These are phyloP conservation scores for Hystrix brachyura DNA, from an alignment of 2,113 vertebrate species.

Conservation along the genomic window DNA sequence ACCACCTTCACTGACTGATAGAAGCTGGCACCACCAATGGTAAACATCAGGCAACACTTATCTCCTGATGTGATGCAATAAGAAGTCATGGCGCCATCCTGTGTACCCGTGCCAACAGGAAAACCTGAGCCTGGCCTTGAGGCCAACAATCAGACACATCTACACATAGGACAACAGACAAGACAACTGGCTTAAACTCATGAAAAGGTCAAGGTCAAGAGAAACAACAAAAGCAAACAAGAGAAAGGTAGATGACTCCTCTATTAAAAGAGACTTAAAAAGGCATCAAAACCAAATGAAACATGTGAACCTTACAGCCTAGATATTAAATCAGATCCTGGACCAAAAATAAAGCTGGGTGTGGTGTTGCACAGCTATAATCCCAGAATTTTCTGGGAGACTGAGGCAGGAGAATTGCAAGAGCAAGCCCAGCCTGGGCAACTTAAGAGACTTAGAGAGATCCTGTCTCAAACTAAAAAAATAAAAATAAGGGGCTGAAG, in stretches of 20 bases:
- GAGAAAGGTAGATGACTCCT: background rate
- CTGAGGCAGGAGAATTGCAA: background rate
- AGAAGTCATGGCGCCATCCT: background rate
- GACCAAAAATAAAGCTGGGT: background rate
- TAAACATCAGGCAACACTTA: conserved; percentile 16
- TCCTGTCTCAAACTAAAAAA: background rate
- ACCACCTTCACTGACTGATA: conserved; percentile 36
- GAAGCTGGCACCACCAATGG: background rate
- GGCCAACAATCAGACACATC: background rate
- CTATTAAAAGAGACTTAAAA: background rate
- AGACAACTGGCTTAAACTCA: background rate
- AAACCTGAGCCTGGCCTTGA: background rate
- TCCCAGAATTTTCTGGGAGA: background rate
- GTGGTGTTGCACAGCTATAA: background rate
- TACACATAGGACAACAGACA: background rate
- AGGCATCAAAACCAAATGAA: background rate
- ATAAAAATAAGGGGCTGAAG: background rate
- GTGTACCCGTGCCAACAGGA: background rate
- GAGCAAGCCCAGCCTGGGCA: background rate
- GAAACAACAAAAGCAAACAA: background rate
- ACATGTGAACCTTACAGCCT: background rate
- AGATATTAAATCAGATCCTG: background rate
- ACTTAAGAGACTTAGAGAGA: background rate
- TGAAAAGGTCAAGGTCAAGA: background rate
- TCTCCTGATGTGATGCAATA: background rate